Percentiles rank a stretch among this genome's conserved stretches.
These are phyloP conservation scores for Drosophila pseudotalamancana DNA, from an alignment of 2,888 invertebrate genomes.

Conservation along the genomic window DNA sequence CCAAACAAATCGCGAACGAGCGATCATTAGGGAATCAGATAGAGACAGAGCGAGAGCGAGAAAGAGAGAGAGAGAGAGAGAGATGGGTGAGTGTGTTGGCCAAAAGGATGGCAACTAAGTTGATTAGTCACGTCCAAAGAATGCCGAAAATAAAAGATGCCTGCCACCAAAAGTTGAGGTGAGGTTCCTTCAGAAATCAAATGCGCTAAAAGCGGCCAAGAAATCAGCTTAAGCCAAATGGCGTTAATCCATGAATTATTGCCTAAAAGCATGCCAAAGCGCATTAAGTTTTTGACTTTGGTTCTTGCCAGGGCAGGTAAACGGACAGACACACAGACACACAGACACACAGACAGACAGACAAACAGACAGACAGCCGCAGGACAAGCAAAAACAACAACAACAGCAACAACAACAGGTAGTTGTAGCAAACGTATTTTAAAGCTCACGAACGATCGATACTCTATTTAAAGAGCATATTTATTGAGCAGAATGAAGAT, in stretches of 20 bases:
- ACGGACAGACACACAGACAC: constrained; percentile 10
- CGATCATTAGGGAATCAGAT: constrained; percentile 65
- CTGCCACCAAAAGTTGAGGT: constrained; percentile 58
- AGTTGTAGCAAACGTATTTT: neutral
- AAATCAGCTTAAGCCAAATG: constrained; percentile 79
- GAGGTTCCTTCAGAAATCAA: constrained; percentile 58
- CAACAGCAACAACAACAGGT: constrained; percentile 39
- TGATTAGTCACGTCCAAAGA: constrained; percentile 77
- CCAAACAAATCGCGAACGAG: constrained; percentile 63
- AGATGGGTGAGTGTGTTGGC: constrained; percentile 1
- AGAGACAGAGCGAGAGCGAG: constrained; percentile 8
- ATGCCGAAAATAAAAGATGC: constrained; percentile 52
- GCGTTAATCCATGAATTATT: constrained; percentile 84
- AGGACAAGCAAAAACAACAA: constrained; percentile 30
- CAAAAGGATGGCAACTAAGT: constrained; percentile 22
- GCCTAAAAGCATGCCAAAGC: constrained; percentile 83
- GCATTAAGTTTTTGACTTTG: constrained; percentile 77
- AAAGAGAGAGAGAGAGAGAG: constrained; percentile 9
- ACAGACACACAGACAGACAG: neutral
- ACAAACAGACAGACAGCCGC: constrained; percentile 2
- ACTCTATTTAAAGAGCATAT: constrained; percentile 6
- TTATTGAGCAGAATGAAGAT: no score
- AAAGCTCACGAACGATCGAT: neutral
- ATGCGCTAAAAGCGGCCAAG: constrained; percentile 66
- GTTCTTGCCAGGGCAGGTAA: constrained; percentile 42